These are phyloP conservation scores for Harlomillsia oculata DNA, from an alignment of 1,140 invertebrate species.

Conservation along the genomic window DNA sequence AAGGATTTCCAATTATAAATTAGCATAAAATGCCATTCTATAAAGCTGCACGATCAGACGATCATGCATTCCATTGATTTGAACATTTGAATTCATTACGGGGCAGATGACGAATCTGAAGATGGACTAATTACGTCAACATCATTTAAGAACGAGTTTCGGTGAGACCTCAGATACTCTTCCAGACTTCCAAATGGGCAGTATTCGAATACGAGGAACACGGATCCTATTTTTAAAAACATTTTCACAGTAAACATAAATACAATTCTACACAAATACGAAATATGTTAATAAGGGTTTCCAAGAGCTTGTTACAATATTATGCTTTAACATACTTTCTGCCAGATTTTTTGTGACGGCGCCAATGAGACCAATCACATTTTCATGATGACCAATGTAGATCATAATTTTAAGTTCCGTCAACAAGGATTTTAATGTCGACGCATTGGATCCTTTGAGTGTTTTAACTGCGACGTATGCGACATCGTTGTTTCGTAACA, in stretches of 20 bases:
- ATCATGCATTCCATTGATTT: too few species aligned
- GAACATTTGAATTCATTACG: not conserved
- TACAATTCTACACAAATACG: not conserved
- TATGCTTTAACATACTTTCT: slow-evolving; percentile 7
- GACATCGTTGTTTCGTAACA: not conserved
- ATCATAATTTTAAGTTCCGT: slow-evolving; percentile 71
- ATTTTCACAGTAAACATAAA: not conserved
- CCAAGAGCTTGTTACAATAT: not conserved
- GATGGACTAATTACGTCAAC: not conserved
- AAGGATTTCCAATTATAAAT: not conserved
- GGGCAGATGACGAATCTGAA: slow-evolving; percentile 32
- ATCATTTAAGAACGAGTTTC: slow-evolving; percentile 14
- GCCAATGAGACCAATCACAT: slow-evolving; percentile 66
- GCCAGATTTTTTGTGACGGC: slow-evolving; percentile 52
- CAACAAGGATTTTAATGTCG: slow-evolving; percentile 42
- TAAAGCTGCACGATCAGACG: too few species aligned
- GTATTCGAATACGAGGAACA: slow-evolving; percentile 23
- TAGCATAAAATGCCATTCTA: not conserved
- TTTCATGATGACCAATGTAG: slow-evolving; percentile 60
- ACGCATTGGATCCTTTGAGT: slow-evolving; percentile 8
- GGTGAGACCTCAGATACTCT: slow-evolving; percentile 1
- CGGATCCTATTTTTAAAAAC: slow-evolving; percentile 9
- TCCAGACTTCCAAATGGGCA: slow-evolving; percentile 23
- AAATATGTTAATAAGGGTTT: not conserved
- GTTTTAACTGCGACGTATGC: slow-evolving; percentile 23